These are phyloP conservation scores for Austrolebias charrua DNA, from an alignment of 2,797 vertebrate genomes.

Conservation along the genomic window DNA sequence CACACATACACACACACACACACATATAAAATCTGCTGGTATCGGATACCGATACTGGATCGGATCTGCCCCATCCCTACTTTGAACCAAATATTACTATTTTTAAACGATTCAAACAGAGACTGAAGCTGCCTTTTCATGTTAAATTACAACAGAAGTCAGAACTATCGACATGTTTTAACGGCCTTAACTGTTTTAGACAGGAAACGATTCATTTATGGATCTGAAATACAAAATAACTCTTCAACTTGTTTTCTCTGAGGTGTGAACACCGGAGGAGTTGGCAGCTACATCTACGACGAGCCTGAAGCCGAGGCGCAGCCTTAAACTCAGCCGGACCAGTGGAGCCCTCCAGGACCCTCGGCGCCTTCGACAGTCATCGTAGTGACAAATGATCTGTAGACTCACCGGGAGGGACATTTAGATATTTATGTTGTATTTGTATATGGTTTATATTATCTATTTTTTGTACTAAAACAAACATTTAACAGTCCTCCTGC, in stretches of 20 bases:
- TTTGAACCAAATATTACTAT: too few species aligned
- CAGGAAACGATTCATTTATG: not conserved
- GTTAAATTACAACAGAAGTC: not conserved
- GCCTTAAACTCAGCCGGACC: slow-evolving; percentile 41
- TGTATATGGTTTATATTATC: slow-evolving; percentile 64
- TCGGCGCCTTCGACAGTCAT: slow-evolving; percentile 33
- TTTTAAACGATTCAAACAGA: too few species aligned
- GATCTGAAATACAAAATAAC: too few species aligned
- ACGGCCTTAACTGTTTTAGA: not conserved
- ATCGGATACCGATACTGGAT: too few species aligned
- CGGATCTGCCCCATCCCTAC: too few species aligned
- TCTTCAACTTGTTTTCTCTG: slow-evolving; percentile 1
- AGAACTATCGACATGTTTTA: not conserved
- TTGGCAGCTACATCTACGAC: slow-evolving; percentile 87
- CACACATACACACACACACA: too few species aligned
- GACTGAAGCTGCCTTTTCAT: too few species aligned
- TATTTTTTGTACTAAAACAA: slow-evolving; percentile 62
- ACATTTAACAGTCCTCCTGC: slow-evolving; percentile 44
- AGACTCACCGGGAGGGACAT: slow-evolving; percentile 44
- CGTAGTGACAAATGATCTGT: slow-evolving; percentile 28
- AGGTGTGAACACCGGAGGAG: slow-evolving; percentile 86
- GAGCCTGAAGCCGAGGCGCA: slow-evolving; percentile 62
- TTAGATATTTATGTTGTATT: slow-evolving; percentile 56
- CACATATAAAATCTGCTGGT: too few species aligned
- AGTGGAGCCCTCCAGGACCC: slow-evolving; percentile 17